A percentile compares a stretch with the other conserved stretches of the same genome.
Evolutionary conservation across 2,113 vertebrate species (phyloP).

Genomic region (Rafetus swinhoei): DNA sequence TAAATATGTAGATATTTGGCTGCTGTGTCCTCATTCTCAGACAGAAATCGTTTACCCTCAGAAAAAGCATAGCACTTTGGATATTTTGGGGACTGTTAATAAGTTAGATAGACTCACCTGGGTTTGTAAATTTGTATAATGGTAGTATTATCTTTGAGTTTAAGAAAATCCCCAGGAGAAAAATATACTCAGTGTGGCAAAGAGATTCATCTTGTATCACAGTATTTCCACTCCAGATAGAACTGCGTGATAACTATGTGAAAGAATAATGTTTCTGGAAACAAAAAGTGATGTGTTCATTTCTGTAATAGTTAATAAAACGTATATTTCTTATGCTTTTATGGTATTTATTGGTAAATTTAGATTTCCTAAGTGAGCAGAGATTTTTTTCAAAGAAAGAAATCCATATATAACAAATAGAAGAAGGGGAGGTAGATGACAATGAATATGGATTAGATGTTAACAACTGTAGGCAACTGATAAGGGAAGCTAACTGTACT

Average conservation of each 20-base stretch:
- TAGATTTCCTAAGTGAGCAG: not conserved
- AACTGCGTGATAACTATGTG: not conserved
- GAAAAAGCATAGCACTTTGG: not conserved
- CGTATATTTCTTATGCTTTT: not conserved
- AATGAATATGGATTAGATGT: not conserved
- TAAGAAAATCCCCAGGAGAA: not conserved
- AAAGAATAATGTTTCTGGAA: not conserved
- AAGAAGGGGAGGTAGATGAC: too few relatives aligned
- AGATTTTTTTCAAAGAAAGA: not conserved
- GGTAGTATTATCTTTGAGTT: not conserved
- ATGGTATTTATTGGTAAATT: too few relatives aligned
- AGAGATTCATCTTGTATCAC: not conserved
- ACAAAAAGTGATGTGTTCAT: not conserved
- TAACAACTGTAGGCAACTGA: not conserved
- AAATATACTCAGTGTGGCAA: not conserved
- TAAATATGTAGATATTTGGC: not conserved
- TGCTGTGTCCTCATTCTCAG: not conserved
- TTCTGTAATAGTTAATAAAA: not conserved
- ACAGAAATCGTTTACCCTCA: not conserved
- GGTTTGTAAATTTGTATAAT: not conserved
- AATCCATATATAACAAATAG: not conserved
- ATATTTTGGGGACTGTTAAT: accelerated
- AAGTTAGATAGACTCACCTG: not conserved
- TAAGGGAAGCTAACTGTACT: too few relatives aligned
- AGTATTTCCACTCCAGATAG: not conserved